Conservation (phyloP, 1,140 invertebrate genomes). For the Pseudachorutes palmiensis region DNA sequence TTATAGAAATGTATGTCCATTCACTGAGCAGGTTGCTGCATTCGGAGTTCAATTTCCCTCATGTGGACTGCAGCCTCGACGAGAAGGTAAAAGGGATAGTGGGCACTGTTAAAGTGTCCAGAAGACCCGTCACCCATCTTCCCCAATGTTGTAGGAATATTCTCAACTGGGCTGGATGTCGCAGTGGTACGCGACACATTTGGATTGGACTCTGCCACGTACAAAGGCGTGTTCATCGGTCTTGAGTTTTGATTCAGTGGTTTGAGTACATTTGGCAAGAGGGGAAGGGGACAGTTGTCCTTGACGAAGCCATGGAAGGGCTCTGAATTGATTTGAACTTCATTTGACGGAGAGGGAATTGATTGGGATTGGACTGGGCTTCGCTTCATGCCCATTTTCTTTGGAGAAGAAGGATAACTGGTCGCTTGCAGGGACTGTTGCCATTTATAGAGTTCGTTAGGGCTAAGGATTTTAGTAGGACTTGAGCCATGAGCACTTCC, state of each 20-base stretch:
- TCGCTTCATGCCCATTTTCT: background rate
- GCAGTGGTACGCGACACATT: slow-evolving; percentile 4
- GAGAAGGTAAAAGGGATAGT: slow-evolving; percentile 34
- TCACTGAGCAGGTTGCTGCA: slow-evolving; percentile 24
- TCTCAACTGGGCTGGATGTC: background rate
- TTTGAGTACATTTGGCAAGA: background rate
- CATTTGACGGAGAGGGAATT: slow-evolving; percentile 3
- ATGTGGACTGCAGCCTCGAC: slow-evolving; percentile 37
- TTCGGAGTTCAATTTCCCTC: slow-evolving; percentile 33
- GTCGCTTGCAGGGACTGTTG: slow-evolving; percentile 5
- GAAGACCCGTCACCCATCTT: slow-evolving; percentile 10
- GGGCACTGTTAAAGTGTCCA: slow-evolving; percentile 12
- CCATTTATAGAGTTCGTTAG: background rate
- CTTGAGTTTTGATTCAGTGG: slow-evolving; percentile 2
- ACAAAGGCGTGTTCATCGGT: background rate
- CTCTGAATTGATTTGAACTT: background rate
- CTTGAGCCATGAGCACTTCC: slow-evolving; percentile 20
- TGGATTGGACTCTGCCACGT: background rate
- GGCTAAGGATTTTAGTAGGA: slow-evolving; percentile 20
- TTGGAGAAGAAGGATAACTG: background rate
- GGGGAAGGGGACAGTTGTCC: background rate
- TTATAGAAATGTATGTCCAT: background rate
- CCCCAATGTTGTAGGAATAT: background rate
- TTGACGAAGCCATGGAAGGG: background rate
- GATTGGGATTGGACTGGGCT: background rate